These are phyloP conservation scores for Mesoclemmys tuberculata DNA, from an alignment of 2,113 vertebrate species.

Conservation along the genomic window DNA sequence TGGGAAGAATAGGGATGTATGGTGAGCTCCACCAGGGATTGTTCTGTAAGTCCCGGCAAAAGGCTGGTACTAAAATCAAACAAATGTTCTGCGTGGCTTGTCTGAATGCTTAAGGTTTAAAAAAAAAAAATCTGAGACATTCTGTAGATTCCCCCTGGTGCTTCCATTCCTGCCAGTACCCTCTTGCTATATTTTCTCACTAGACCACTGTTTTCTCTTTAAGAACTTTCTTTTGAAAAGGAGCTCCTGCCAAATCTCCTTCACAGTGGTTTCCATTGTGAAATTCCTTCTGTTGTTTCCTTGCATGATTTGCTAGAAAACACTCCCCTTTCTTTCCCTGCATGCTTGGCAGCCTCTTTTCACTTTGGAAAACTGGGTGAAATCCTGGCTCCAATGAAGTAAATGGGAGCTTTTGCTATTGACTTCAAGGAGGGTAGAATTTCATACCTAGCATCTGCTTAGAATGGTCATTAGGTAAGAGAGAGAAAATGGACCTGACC, in stretches of 20 bases:
- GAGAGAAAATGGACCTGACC: constrained; percentile 32
- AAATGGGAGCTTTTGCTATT: constrained; percentile 25
- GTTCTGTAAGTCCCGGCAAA: background rate
- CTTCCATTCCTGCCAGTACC: constrained; percentile 1
- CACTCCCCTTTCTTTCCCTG: background rate
- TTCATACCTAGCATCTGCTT: constrained; percentile 25
- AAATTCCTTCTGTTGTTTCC: constrained; percentile 54
- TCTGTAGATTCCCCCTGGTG: background rate
- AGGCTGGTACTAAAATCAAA: background rate
- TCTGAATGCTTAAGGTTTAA: background rate
- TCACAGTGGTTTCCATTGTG: constrained; percentile 16
- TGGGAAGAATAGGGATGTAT: background rate
- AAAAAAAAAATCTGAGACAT: background rate
- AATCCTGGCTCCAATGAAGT: constrained; percentile 36
- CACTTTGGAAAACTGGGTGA: background rate
- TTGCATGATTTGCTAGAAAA: constrained; percentile 46
- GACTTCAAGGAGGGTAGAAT: background rate
- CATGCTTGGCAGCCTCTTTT: background rate
- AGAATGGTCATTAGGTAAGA: background rate
- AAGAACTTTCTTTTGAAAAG: constrained; percentile 23
- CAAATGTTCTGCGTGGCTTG: background rate
- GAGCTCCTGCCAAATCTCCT: constrained; percentile 43
- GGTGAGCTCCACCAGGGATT: background rate
- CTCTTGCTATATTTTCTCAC: background rate
- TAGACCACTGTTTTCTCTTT: background rate